Evolutionary conservation across 2,113 vertebrate species (phyloP).

Genomic region (Salvelinus fontinalis): DNA sequence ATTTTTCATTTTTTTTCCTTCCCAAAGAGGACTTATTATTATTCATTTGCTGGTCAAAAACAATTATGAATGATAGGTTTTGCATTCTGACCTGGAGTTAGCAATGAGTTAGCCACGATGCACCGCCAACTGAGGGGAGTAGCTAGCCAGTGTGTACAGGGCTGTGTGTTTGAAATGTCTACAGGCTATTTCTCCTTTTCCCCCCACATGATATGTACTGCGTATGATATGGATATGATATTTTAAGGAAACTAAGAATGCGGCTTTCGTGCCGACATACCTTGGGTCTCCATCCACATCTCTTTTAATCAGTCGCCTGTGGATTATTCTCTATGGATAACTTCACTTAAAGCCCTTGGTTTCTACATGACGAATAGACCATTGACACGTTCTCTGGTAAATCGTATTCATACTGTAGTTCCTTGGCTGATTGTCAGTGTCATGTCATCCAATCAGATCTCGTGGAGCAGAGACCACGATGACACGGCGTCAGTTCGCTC

Average conservation of each 20-base stretch:
- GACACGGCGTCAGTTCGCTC: slow-evolving; percentile 83
- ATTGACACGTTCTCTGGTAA: background rate
- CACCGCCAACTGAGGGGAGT: background rate
- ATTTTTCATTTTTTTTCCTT: background rate
- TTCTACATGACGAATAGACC: background rate
- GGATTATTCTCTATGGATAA: background rate
- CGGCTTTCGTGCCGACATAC: background rate
- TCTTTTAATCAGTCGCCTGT: background rate
- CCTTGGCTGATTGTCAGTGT: background rate
- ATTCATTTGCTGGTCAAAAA: background rate
- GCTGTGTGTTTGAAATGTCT: too few species aligned
- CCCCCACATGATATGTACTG: background rate
- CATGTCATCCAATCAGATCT: slow-evolving; percentile 69
- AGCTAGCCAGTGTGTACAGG: background rate
- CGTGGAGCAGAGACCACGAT: slow-evolving; percentile 89
- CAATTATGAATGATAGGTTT: background rate
- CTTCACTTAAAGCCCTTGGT: background rate
- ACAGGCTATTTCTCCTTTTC: background rate
- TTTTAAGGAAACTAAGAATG: background rate
- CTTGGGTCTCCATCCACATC: background rate
- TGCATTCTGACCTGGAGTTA: background rate
- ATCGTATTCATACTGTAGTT: background rate
- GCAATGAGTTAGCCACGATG: background rate
- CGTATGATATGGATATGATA: background rate
- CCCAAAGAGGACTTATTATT: background rate